Evolutionary conservation across 2,888 invertebrate species (phyloP), one percentile per base, ranked within the genome.

Genomic region (Agrilus biguttatus): DNA sequence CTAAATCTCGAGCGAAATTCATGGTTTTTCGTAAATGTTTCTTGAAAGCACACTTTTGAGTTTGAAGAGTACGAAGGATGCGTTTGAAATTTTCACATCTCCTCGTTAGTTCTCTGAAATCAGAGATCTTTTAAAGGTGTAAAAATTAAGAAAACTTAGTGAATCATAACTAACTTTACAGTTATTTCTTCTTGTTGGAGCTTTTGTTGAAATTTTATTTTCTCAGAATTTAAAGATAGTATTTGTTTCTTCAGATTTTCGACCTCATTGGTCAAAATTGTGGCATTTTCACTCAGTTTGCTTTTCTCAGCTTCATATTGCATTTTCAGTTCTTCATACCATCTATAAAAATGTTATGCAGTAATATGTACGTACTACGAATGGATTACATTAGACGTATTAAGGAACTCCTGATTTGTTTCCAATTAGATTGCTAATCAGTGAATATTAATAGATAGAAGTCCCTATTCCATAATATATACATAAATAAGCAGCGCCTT

Each of bases 241-340:
- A 75, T 53, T 47, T 73, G 71, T 38, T 71, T 70, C 46, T 77
- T 68, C 44, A 69, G 55, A 37, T 71, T 65, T 1, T 62, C 61
- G 32, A 66, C 62, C 45, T 61, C 59, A 46, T 67, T 65, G 46
- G 66, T 69, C 33, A 76, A 59, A 42, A 70, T 68, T 43, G 67
- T 68, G 8, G 76, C 56, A 39, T 71, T 72, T 38, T 72, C 70
- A 2, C 63, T 63, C 37, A 80, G 65, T 41, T 77, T 73, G n/a
- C 70, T 69, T 37, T 74, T 75, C 47, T 87, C 87, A 51, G 71
- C 71, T 38, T 76, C 74, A 57, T 86, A 84, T 47, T 84, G 81
- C 32, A 69, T 66, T 57, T 83, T 84, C 2, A 87, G 60, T 53
- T 87, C 83, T 60, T 86, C 84, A 49, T 85, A 72, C 53, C 84